Base-by-base conservation (phyloP, 2,113 vertebrate species). In the Phaethon lepturus region DNA sequence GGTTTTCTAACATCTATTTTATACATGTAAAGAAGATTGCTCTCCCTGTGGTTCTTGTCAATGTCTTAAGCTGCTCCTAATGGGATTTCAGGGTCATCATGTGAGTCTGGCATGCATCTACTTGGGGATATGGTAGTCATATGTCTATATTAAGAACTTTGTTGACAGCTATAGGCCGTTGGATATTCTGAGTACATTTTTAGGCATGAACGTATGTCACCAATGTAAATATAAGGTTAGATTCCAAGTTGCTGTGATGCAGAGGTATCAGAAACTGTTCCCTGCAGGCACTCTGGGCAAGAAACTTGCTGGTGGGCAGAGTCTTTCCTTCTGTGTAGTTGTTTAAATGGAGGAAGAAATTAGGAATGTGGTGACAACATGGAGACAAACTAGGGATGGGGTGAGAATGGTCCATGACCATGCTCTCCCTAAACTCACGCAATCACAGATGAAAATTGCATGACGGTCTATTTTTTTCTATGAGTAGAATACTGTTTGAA, bases 21-120 rank as follows among this genome's bases (percentile, higher is more conserved):
- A 87, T 86, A 67, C 0, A 3, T 62, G 40, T 49, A 5, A 63
- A 67, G 92, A 68, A 67, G 33, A 38, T 49, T 2, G 4, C 13
- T 55, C 19, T 67, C 31, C 35, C 44, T 87, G 64, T 45, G 59
- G 25, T 91, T 78, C 14, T 74, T 86, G 64, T 78, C 74, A 74
- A 64, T 44, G 67, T 14, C 15, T 50, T 69, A 58, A 89, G 50
- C 64, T 87, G 68, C 40, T 96, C 58, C 26, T 86, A 28, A 55
- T 73, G 76, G 75, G 91, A 79, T 94, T 89, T 79, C 68, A 95
- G 73, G 72, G 62, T 86, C 53, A 33, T 64, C 62, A 2, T 53
- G 53, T 62, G 60, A 93, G 58, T 10, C 56, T 95, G 91, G 53
- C 83, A 56, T 75, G 53, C 5, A 2, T 64, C 68, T 81, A 0